Conservation (phyloP, 2,113 vertebrate species). For the Columba livia region DNA sequence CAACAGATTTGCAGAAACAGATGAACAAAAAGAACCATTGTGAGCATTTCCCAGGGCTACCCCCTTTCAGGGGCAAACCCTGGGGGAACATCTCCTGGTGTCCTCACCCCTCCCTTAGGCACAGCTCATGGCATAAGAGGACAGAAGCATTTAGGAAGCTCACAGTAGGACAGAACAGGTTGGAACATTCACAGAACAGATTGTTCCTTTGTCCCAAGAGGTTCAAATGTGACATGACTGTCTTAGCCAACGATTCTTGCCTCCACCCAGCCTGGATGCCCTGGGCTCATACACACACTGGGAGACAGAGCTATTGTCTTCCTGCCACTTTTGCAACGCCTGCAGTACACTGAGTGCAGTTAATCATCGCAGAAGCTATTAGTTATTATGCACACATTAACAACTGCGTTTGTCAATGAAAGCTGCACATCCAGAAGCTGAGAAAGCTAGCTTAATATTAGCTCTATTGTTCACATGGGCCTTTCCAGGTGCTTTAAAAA, state of each 20-base stretch:
- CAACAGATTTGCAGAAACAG: background rate
- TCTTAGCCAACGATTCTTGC: background rate
- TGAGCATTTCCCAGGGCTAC: background rate
- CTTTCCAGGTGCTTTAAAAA: background rate
- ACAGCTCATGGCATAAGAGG: background rate
- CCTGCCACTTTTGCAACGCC: slow-evolving; percentile 10
- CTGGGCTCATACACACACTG: background rate
- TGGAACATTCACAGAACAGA: background rate
- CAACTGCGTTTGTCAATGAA: background rate
- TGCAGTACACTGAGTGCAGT: background rate
- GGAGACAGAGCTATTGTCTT: background rate
- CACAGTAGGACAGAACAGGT: background rate
- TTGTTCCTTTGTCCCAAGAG: background rate
- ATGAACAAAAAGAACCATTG: background rate
- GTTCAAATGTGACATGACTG: background rate
- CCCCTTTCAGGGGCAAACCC: background rate
- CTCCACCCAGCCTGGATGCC: background rate
- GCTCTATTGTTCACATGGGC: background rate
- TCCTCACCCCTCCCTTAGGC: background rate
- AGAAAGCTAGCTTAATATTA: slow-evolving; percentile 16
- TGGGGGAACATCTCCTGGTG: background rate
- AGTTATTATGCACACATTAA: slow-evolving; percentile 16
- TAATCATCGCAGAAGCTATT: slow-evolving; percentile 27
- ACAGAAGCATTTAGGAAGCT: background rate
- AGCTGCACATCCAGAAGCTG: background rate